Evolutionary conservation across 2,797 vertebrate genomes (phyloP), one percentile per base, ranked within the genome.

Genomic region (Falco concolor): DNA sequence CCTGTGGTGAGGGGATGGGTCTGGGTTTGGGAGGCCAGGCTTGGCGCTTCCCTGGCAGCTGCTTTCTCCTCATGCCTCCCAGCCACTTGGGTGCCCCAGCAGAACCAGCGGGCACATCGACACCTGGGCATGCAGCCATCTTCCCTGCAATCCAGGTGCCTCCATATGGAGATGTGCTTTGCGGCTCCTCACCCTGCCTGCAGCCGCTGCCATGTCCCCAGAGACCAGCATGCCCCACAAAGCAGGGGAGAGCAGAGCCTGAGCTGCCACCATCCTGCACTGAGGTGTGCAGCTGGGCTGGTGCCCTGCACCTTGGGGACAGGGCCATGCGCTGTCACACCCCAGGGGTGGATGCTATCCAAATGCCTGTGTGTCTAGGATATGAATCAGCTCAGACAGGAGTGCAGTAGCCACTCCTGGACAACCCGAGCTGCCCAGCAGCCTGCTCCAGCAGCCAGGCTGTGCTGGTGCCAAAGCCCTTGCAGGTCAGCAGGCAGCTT

Each of bases 321-420:
- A 36, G 0, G 7, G 57, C 83, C 13, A 1, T 15, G 82, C 13
- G 12, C 83, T 54, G 42, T 91, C 94, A 61, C 85, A 88, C 65
- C 81, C 87, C 7, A 2, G 1, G 1, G 47, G 80, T 88, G 92
- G 90, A 91, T 10, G 1, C 65, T 9, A 7, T 79, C 90, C 95
- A 94, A 96, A 90, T n/a, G 77, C 90, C 88, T 67, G 77, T 88
- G 94, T 4, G 44, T 92, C 90, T 93, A 93, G 96, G 92, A 81
- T 79, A 90, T 93, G 95, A 97, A 95, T 96, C 90, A 97, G 90
- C 47, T 30, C 0, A 6, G 88, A 75, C 57, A 91, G 88, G 73
- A 94, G 88, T 0, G 32, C 69, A 60, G 83, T 79, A 93, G 85
- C 76, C 49, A 2, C 88, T 64, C 47, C 27, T 52, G 92, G 85